Evolutionary conservation across 2,888 invertebrate species (phyloP), one percentile per base, ranked within the genome.

Genomic region (Hirtodrosophila cameraria): DNA sequence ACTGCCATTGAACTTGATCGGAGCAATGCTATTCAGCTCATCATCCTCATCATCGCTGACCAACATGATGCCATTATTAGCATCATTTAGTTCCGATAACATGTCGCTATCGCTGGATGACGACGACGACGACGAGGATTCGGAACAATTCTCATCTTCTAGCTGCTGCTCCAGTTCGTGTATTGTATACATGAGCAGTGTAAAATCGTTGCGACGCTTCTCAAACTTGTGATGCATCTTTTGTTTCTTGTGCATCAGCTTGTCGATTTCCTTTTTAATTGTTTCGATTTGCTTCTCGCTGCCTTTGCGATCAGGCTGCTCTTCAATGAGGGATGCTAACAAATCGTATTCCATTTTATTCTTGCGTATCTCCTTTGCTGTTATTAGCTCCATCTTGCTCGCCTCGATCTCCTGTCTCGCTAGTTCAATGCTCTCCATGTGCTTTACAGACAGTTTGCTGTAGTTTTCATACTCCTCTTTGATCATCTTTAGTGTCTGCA

Each of bases 301-400:
- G 69, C 96, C 95, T 83, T 95, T 95, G 74, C 98, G 93, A 86
- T 97, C 97, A 0, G 98, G 97, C 88, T 98, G 97, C 82, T 96
- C 94, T 75, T 95, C 95, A 64, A 98, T 98, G 0, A 97, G 94
- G 89, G 97, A 96, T 0, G 98, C 98, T 31, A 98, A 88, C 8
- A 97, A 94, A 92, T 98, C 97, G 91, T 98, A 98, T 89, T 98
- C 97, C 92, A 96, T 95, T 83, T 96, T 93, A 89, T 98, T 97
- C 88, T 97, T 96, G 9, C 98, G 93, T 18, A 97, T 94, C 73
- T 95, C 94, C 89, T 97, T 97, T 0, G 97, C 97, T 85, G 95
- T 93, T 35, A 94, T 93, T 5, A 97, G 91, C 78, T 96, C 96
- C 5, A 92, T 91, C 91, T 98, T 97, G 58, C 96, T 96, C 58